Evolutionary conservation across 2,797 vertebrate species (phyloP), one percentile per base, ranked within the genome.

Genomic region (Smutsia temminckii): DNA sequence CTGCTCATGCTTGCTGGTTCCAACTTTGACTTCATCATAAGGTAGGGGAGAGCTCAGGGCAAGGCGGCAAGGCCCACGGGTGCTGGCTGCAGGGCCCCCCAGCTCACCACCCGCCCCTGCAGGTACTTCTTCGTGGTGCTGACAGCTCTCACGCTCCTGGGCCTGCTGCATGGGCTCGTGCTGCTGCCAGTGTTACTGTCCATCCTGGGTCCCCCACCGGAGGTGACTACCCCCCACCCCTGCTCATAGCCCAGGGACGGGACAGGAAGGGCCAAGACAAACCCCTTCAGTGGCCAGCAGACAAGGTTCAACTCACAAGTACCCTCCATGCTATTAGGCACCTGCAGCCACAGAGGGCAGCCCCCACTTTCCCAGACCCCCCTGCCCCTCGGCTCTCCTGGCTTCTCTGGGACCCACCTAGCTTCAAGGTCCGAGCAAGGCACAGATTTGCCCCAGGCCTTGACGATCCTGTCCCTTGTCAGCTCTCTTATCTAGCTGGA

Each of bases 91-190:
- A 3, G 55, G 72, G 27, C 69, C 78, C 46, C 69, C 4, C 0
- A 2, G 59, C 92, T 81, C 46, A 95, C 5, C 12, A 1, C 4
- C 77, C 34, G 40, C 17, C 53, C 71, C 53, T 51, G 3, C 98
- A 99, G 99, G 98, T 99, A 99, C 98, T 99, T 99, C 98, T 99
- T 99, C 61, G 98, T 99, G 0, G 99, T 99, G 91, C 98, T 99
- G 96, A 99, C 99, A 37, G 99, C 99, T 93, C 98, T 99, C 97
- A 99, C 99, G 0, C 97, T 99, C 93, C 89, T 99, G 98, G 99
- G 99, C 27, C 98, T 99, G 95, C 99, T 99, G 90, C 99, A 99
- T 0, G 99, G 99, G 46, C 98, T 99, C 66, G 99, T 99, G 75
- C 98, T 99, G 93, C 99, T 99, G 86, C 99, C 99, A 0, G 99